Base-by-base conservation (phyloP, 2,797 vertebrate species). In the Triplophysa yarkandensis region DNA sequence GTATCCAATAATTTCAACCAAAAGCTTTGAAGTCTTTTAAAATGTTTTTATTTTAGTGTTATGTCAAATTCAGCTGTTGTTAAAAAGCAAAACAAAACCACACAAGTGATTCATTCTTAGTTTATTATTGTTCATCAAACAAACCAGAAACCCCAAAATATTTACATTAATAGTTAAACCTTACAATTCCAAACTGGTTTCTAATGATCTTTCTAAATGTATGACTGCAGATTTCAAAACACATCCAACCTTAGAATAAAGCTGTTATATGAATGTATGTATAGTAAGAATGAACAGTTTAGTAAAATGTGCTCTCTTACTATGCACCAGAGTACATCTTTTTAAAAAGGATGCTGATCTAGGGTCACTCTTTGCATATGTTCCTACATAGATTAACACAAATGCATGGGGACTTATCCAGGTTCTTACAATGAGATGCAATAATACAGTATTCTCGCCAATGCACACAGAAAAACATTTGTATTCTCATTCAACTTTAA, bases 81-180 rank as follows among this genome's bases (percentile, higher is more conserved):
- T 30, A 57, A 17, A 8, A 28, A 27, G n/a, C 16, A 9, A 16
- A 25, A 19, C 41, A 13, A 81, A 11, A 13, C 54, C 36, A 72
- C 0, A 65, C 69, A 71, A 0, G n/a, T 30, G 63, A 27, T 80
- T 79, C 83, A 74, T 83, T 91, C 83, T 76, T 78, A 90, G 80
- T 87, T 90, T 91, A 88, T 88, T 89, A 54, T 69, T 76, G 78
- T 74, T 90, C 89, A 85, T 89, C 88, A 91, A 90, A 89, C 88
- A 88, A 90, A 91, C 70, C 30, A 62, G 68, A 81, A 80, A 76
- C 61, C 77, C 65, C 87, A 86, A 90, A 90, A 91, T 93, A 93
- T 92, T 85, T 92, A 93, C 83, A 91, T 85, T 80, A 67, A 86
- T 87, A 61, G 46, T 60, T 63, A 60, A 61, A 79, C 60, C 88